phyloP scores from a whole-genome alignment of 1,140 invertebrate genomes.

The Pogonus chalceus region DNA sequence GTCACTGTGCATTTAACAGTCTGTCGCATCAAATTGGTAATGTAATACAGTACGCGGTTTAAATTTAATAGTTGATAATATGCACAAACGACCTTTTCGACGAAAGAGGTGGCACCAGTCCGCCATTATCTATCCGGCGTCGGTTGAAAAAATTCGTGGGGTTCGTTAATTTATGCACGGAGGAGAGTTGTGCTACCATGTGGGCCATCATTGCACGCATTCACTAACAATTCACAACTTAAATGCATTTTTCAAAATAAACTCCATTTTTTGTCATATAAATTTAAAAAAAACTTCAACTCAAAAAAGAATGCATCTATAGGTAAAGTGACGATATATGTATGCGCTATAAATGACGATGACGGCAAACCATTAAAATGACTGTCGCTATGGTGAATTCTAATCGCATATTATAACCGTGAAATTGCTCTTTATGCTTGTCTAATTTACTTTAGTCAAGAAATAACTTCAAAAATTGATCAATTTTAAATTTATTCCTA shows the following conservation, averaged over 20 bases:
- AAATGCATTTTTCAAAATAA: no score
- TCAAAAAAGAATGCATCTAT: background rate
- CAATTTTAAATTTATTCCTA: background rate
- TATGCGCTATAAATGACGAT: background rate
- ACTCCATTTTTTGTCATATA: no score
- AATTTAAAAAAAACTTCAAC: background rate
- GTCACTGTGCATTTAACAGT: no score
- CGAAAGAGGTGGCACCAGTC: background rate
- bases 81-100: background rate
- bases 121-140: background rate
- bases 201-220: no score
- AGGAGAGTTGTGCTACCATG: background rate
- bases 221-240: no score
- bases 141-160: background rate
- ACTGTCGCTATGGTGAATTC: background rate
- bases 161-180: background rate
- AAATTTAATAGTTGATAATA: background rate
- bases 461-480: background rate
- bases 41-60: no score
- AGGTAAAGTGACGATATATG: background rate
- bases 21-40: no score
- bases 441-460: background rate
- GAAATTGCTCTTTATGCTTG: background rate
- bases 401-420: background rate
- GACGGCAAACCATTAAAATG: no score